Evolutionary conservation across 92 coral and sea anemone species (phyloP).

Genomic region (Zoanthus solanderi): DNA sequence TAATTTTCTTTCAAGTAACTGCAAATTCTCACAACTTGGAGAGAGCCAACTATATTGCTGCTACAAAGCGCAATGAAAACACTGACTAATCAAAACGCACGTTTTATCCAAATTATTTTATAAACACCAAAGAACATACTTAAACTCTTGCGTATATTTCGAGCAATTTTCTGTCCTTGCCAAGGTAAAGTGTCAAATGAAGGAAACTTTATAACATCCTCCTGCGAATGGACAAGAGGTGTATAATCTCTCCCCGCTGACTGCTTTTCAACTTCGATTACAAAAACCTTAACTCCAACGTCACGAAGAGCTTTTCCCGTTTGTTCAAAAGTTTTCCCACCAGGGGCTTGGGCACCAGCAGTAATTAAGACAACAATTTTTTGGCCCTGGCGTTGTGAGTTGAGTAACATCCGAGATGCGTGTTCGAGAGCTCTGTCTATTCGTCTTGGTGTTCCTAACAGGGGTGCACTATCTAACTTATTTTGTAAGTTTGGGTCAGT

Average conservation of each 20-base stretch:
- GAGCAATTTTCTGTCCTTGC: slow-evolving; percentile 33
- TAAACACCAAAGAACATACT: neutral
- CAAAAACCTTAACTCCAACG: slow-evolving; percentile 54
- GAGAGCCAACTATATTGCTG: too few species aligned
- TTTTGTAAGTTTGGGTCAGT: slow-evolving; percentile 8
- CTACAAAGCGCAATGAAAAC: too few species aligned
- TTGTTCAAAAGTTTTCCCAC: slow-evolving; percentile 39
- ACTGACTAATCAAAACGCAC: too few species aligned
- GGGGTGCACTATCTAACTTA: slow-evolving; percentile 49
- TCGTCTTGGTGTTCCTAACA: slow-evolving; percentile 54
- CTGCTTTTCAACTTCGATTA: slow-evolving; percentile 53
- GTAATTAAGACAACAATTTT: slow-evolving; percentile 61
- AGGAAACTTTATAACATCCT: slow-evolving; percentile 8
- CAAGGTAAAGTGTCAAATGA: slow-evolving; percentile 31
- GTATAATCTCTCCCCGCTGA: slow-evolving; percentile 8
- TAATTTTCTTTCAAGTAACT: too few species aligned
- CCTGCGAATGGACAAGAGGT: slow-evolving; percentile 15
- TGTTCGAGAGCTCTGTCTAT: slow-evolving; percentile 58
- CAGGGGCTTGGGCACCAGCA: slow-evolving; percentile 57
- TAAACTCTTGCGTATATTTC: slow-evolving; percentile 35
- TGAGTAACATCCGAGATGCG: slow-evolving; percentile 50
- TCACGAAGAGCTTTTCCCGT: slow-evolving; percentile 43
- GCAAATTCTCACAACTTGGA: too few species aligned
- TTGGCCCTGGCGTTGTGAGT: slow-evolving; percentile 57
- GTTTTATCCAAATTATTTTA: too few species aligned